These are phyloP conservation scores for Chrysemys picta DNA, from an alignment of 2,113 vertebrate species.

Conservation along the genomic window DNA sequence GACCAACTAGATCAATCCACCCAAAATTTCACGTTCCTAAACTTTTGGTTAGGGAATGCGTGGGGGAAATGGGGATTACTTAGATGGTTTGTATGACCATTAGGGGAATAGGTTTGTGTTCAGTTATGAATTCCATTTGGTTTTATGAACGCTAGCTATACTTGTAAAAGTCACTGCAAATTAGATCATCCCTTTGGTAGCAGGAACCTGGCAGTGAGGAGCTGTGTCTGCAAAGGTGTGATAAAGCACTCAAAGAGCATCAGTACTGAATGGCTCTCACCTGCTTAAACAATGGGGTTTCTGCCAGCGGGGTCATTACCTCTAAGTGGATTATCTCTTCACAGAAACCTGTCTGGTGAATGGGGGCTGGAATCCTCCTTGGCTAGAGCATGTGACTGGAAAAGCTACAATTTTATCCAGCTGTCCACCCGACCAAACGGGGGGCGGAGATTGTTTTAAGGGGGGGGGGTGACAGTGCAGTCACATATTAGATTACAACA, in stretches of 20 bases:
- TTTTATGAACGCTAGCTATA: slow-evolving; percentile 28
- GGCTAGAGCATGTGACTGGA: not conserved
- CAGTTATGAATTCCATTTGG: slow-evolving; percentile 31
- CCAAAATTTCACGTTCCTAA: not conserved
- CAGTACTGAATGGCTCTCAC: not conserved
- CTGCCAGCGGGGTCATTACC: not conserved
- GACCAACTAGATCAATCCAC: slow-evolving; percentile 2
- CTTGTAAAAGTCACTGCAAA: slow-evolving; percentile 4
- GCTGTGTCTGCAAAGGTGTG: not conserved
- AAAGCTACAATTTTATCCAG: not conserved
- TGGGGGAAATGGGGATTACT: slow-evolving; percentile 40
- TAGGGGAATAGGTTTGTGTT: slow-evolving; percentile 21
- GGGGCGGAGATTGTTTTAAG: not conserved
- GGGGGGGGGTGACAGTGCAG: not conserved
- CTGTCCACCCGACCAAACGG: not conserved
- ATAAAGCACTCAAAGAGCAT: not conserved
- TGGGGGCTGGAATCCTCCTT: not conserved
- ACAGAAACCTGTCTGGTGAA: fast-evolving
- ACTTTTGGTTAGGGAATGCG: slow-evolving; percentile 14
- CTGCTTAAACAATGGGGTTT: slow-evolving; percentile 17
- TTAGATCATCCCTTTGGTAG: not conserved
- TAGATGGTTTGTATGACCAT: slow-evolving; percentile 38
- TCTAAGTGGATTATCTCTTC: not conserved
- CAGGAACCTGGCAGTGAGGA: slow-evolving; percentile 27
- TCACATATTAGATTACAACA: not conserved